Conservation (phyloP, 2,797 vertebrate species). For the Agapornis canus region DNA sequence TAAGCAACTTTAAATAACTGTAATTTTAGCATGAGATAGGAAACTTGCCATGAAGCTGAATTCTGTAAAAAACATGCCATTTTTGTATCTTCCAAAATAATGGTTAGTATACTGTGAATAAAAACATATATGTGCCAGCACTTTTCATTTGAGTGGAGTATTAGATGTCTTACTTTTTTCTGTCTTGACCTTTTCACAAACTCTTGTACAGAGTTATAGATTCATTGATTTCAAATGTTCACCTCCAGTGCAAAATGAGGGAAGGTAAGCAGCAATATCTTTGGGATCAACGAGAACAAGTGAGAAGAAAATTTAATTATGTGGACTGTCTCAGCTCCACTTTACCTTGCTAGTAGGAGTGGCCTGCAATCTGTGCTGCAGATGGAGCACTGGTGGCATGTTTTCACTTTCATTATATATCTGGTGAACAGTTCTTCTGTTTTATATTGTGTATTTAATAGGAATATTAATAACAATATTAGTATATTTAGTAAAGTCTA, state of each 20-base stretch:
- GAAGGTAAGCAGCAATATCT: background rate
- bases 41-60: background rate
- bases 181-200: background rate
- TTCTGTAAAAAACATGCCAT: background rate
- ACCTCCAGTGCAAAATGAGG: background rate
- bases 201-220: background rate
- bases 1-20: background rate
- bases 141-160: background rate
- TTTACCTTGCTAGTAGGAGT: background rate
- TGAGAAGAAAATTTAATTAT: background rate
- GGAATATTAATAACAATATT: background rate
- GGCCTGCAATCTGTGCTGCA: background rate
- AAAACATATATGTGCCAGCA: fast-evolving
- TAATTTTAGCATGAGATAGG: background rate
- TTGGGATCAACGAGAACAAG: background rate
- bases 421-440: background rate
- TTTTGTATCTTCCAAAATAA: background rate
- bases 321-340: background rate
- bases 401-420: background rate
- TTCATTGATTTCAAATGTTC: background rate
- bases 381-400: background rate
- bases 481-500: background rate
- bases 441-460: background rate
- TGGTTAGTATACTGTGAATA: background rate
- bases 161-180: background rate